phyloP scores from a whole-genome alignment of 30 jellyfish, hydroid and myxozoan species.

The Pelagia noctiluca region DNA sequence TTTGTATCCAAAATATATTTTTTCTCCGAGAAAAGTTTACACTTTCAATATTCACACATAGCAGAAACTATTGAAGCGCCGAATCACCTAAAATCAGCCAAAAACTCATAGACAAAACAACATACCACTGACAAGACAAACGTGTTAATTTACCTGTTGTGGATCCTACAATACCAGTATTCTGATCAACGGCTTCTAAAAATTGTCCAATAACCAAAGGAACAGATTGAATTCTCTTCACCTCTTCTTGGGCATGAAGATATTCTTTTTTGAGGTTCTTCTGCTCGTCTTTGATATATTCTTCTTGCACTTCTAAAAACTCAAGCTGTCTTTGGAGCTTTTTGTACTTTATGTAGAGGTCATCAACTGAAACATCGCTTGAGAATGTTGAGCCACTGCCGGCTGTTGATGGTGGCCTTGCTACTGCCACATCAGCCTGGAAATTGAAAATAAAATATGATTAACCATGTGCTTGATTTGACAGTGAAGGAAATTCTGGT shows the following conservation, averaged over 20 bases:
- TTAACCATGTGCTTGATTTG: neutral
- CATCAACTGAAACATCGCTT: constrained; percentile 77
- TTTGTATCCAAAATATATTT: no score
- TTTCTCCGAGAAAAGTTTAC: no score
- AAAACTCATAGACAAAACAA: no score
- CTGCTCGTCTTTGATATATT: constrained; percentile 95
- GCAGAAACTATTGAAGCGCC: no score
- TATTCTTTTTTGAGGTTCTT: constrained; percentile 89
- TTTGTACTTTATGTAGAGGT: constrained; percentile 83
- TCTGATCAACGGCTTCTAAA: constrained; percentile 94
- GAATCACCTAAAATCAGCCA: no score
- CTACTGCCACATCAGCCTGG: constrained; percentile 63
- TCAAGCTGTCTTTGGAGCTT: constrained; percentile 88
- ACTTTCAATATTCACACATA: no score
- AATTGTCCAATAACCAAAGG: constrained; percentile 98
- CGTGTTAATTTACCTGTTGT: constrained; percentile 94
- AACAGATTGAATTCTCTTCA: constrained; percentile 93
- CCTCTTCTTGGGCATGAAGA: constrained; percentile 97
- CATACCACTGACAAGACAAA: no score
- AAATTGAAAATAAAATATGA: neutral
- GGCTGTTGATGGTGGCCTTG: constrained; percentile 76
- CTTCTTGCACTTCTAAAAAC: constrained; percentile 94
- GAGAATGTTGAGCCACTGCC: constrained; percentile 42
- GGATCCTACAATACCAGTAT: constrained; percentile 97
- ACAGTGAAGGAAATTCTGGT: neutral